Percentiles rank a stretch among this genome's conserved stretches.
phyloP scores from a whole-genome alignment of 1,140 invertebrate genomes.

The Caenorhabditis briggsae region DNA sequence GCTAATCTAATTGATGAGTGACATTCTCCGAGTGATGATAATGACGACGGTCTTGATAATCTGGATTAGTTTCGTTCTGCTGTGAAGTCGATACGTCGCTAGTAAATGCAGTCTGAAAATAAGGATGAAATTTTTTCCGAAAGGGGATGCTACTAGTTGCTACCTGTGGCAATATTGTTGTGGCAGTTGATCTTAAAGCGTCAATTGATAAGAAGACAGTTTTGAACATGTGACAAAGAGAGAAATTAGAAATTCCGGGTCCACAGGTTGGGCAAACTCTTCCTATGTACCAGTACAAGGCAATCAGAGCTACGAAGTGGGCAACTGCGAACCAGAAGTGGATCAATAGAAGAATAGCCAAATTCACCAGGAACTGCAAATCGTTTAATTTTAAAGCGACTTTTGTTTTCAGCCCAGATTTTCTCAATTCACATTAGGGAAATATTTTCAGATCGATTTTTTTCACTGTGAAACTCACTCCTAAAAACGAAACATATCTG shows the following conservation, averaged over 20 bases:
- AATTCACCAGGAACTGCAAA: conserved; percentile 85
- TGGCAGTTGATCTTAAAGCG: neutral
- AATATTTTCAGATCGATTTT: too few species aligned
- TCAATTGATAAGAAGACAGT: conserved; percentile 64
- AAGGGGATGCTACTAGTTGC: neutral
- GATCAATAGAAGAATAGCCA: conserved; percentile 91
- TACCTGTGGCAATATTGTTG: conserved; percentile 52
- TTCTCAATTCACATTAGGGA: too few species aligned
- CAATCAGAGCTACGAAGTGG: conserved; percentile 85
- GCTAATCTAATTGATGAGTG: conserved; percentile 65
- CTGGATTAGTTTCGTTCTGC: conserved; percentile 93
- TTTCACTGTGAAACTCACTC: conserved; percentile 82
- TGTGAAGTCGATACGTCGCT: conserved; percentile 87
- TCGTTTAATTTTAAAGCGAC: conserved; percentile 33
- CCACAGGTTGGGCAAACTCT: conserved; percentile 92
- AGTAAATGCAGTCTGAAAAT: conserved; percentile 80
- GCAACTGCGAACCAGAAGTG: conserved; percentile 91
- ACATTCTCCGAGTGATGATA: conserved; percentile 85
- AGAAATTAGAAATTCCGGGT: conserved; percentile 81
- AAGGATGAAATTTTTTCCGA: neutral
- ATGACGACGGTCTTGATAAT: conserved; percentile 89
- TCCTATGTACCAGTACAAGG: conserved; percentile 93
- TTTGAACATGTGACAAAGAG: conserved; percentile 82
- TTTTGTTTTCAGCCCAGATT: neutral
- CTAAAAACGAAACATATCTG: conserved; percentile 90